These are phyloP conservation scores for Charadrius vociferus DNA, from an alignment of 2,113 vertebrate species.

Conservation along the genomic window DNA sequence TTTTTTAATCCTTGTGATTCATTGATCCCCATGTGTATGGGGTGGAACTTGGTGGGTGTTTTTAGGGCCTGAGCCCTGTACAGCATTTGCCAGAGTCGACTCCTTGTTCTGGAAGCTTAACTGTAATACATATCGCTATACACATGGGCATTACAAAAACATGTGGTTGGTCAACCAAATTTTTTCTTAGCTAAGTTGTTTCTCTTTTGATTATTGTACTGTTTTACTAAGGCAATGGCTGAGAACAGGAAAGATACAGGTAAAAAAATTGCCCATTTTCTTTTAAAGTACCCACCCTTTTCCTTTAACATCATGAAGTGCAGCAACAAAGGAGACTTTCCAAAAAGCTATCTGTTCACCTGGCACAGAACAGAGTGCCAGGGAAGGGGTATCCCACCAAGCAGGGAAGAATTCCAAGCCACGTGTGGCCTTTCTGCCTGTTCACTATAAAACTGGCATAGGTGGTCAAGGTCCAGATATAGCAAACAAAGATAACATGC, in stretches of 20 bases:
- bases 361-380: not conserved
- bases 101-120: constrained; percentile 74
- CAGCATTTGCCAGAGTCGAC: constrained; percentile 69
- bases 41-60: constrained; percentile 75
- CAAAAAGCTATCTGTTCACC: not conserved
- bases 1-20: constrained; percentile 51
- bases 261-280: not conserved
- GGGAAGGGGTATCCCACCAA: not conserved
- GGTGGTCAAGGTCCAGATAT: not conserved
- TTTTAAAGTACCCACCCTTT: not conserved
- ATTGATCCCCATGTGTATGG: constrained; percentile 76
- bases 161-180: constrained; percentile 49
- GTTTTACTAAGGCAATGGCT: not conserved
- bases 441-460: not conserved
- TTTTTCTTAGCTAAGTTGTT: not conserved
- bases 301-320: not conserved
- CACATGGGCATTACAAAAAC: not conserved
- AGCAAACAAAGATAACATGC: not conserved
- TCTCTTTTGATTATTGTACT: not conserved
- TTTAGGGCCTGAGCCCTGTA: constrained; percentile 81
- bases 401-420: not conserved
- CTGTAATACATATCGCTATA: constrained; percentile 34
- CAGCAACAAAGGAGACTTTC: not conserved
- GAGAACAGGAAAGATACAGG: not conserved
- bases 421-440: not conserved